Evolutionary conservation across 2,113 vertebrate genomes (phyloP).

Genomic region (Tyto alba): DNA sequence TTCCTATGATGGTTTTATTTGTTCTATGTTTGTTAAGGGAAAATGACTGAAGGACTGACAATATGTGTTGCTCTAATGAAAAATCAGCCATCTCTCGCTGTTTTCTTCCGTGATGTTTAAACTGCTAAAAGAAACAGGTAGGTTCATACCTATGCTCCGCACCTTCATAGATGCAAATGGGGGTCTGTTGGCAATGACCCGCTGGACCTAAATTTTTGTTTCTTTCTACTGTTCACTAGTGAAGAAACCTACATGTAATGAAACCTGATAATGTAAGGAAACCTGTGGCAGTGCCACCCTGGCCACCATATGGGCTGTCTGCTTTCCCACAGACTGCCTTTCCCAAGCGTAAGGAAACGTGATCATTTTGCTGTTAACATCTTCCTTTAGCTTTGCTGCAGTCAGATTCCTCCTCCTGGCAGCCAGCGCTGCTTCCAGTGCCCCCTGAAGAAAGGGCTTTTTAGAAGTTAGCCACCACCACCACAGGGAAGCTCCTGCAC

Average conservation of each 20-base stretch:
- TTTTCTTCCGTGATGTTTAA: not conserved
- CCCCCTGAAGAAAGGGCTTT: not conserved
- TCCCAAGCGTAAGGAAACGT: not conserved
- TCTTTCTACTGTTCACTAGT: not conserved
- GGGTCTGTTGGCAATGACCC: not conserved
- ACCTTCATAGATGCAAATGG: not conserved
- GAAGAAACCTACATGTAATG: not conserved
- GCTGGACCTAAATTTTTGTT: not conserved
- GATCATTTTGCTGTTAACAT: not conserved
- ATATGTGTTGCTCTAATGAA: not conserved
- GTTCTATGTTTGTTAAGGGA: not conserved
- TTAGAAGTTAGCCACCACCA: not conserved
- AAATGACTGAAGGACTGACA: not conserved
- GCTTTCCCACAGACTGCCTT: not conserved
- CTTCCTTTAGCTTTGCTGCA: not conserved
- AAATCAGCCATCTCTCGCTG: not conserved
- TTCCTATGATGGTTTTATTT: not conserved
- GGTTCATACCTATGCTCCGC: not conserved
- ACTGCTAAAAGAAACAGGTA: not conserved
- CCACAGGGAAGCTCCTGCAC: not conserved
- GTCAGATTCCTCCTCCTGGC: not conserved
- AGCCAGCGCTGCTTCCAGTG: not conserved
- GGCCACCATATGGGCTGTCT: rapidly evolving
- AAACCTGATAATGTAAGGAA: not conserved
- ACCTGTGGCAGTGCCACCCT: not conserved